Percentiles rank a stretch among this genome's conserved stretches.
Evolutionary conservation across 1,140 invertebrate species (phyloP).

Genomic region (Drosophila lacertosa): DNA sequence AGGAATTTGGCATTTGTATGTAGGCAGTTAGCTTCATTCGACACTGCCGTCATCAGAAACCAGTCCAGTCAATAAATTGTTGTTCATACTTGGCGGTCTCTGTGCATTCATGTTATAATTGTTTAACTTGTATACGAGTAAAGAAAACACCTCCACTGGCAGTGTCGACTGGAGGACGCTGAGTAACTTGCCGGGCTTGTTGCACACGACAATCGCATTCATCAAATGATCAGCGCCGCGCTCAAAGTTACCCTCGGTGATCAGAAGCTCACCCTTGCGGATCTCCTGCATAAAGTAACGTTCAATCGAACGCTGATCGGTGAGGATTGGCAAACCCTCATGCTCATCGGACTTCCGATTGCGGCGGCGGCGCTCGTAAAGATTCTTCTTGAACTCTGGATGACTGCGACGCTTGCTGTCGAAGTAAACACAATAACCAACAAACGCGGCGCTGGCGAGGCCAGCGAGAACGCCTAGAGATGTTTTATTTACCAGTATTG

Average conservation of each 20-base stretch:
- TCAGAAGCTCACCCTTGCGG: conserved; percentile 93
- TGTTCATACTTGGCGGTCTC: neutral
- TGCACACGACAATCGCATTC: conserved; percentile 96
- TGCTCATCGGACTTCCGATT: conserved; percentile 42
- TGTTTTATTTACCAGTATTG: conserved; percentile 48
- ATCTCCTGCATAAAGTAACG: conserved; percentile 86
- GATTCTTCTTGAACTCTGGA: conserved; percentile 95
- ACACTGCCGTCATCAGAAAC: conserved; percentile 34
- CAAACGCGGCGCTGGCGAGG: conserved; percentile 92
- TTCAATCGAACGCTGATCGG: conserved; percentile 86
- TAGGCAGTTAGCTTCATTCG: conserved; percentile 10
- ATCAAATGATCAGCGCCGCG: conserved; percentile 96
- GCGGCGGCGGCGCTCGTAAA: conserved; percentile 58
- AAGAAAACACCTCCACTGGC: conserved; percentile 94
- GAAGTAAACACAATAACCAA: conserved; percentile 99
- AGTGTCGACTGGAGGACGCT: conserved; percentile 95
- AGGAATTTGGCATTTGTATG: conserved; percentile 23
- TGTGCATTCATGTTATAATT: conserved; percentile 44
- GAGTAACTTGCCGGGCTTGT: conserved; percentile 95
- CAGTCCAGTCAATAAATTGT: conserved; percentile 9
- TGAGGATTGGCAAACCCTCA: conserved; percentile 91
- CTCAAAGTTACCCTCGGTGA: conserved; percentile 93
- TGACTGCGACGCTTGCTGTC: conserved; percentile 96
- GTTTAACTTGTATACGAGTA: conserved; percentile 92
- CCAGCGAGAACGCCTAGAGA: conserved; percentile 90